Evolutionary conservation across 2,113 vertebrate species (phyloP), one percentile per base, ranked within the genome.

Genomic region (Lophius piscatorius): DNA sequence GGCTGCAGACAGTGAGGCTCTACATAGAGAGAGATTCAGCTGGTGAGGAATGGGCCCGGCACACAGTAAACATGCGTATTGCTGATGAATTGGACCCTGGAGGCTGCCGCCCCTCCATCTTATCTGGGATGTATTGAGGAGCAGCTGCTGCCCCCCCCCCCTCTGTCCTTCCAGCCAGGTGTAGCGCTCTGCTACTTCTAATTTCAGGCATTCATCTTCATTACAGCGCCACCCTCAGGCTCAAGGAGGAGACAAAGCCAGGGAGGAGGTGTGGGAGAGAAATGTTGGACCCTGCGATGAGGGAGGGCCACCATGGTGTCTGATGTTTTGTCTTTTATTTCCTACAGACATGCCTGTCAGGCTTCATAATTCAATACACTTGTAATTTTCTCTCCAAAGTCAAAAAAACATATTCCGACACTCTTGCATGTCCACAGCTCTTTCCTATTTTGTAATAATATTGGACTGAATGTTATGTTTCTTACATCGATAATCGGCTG

Each of bases 141-240:
- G 31, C 23, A 10, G 13, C 45, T 14, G 4, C 57, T 29, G 11
- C 3, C 21, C 36, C 14, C 29, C 26, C 9, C 29, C 33, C 3
- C 42, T 26, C 16, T 14, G 24, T 6, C 9, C 67, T 38, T 58
- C 42, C 68, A 36, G 34, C 70, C 78, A 78, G 81, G 36, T 83
- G 80, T 50, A 45, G 34, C 6, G 11, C 29, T 22, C 55, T 24
- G 60, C 38, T 38, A 36, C 55, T 39, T 51, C 61, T 83, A 83
- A 85, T 79, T 67, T 73, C 46, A 55, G 35, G 47, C 62, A 85
- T 85, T 78, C 63, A 38, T 85, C 85, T 87, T 81, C 77, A 84
- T 87, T 76, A 78, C 42, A 79, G 78, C 61, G 63, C 49, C 61
- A 21, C 81, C 79, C 68, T 70, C 73, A 49, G 76, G 70, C 64